Evolutionary conservation across 2,797 vertebrate genomes (phyloP), one percentile per base, ranked within the genome.

Genomic region (Microctenopoma steveboyesi): DNA sequence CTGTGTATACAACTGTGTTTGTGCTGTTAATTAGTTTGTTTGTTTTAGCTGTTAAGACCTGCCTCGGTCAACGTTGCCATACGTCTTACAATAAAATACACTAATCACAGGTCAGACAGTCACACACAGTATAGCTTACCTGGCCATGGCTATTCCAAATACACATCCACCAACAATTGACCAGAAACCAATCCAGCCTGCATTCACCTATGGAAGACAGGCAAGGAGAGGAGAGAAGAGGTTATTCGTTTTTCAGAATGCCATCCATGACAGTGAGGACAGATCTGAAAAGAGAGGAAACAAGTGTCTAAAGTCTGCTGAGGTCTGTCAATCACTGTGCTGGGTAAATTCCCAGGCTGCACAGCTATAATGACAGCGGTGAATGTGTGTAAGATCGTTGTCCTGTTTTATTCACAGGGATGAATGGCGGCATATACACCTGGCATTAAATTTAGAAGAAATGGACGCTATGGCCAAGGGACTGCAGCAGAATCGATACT

Each of bases 151-250:
- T 78, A 99, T 95, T 78, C 98, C 98, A 88, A 98, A 95, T 79
- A 98, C 93, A 87, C 98, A 99, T 60, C 98, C 97, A 61, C 97
- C 98, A 63, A 99, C 91, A 45, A 93, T 94, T 25, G 97, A 98
- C 97, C 97, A 99, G 93, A 99, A 99, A 59, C 98, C 98, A 78
- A 99, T 97, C 97, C 97, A 99, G 76, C 98, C 97, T 59, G 98
- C 98, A 74, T 99, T 95, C 66, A 98, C 95, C 98, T 99, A 91
- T 13, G 11, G n/a, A 11, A 5, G 14, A 28, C 16, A 58, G 14
- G 30, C 49, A 35, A 28, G 47, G 14, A n/a, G 33, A 63, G 46
- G 43, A 59, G 67, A 57, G 39, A 51, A 47, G 46, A 69, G 40
- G 51, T 71, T 64, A 70, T 51, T 61, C 10, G 30, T 39, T 60